A percentile compares a stretch with the other conserved stretches of the same genome.
phyloP scores from a whole-genome alignment of 1,140 invertebrate genomes.

The Drepana arcuata region DNA sequence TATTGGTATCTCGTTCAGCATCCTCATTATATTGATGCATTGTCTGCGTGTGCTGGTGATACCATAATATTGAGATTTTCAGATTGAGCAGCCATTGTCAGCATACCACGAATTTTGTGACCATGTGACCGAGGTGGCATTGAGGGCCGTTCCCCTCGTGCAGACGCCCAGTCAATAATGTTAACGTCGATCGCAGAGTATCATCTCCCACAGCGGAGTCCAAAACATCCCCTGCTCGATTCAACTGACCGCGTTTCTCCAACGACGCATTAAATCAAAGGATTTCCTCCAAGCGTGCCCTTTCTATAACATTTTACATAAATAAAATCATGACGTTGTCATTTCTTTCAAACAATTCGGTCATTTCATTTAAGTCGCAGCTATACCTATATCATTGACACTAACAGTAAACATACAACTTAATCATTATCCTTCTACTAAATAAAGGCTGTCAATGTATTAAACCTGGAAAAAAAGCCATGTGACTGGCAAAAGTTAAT shows the following conservation, averaged over 20 bases:
- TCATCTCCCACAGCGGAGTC: slow-evolving; percentile 25
- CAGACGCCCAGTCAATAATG: not conserved
- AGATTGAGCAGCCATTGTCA: slow-evolving; percentile 3
- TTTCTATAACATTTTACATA: slow-evolving; percentile 70
- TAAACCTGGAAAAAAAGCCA: slow-evolving; percentile 41
- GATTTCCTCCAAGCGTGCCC: slow-evolving; percentile 63
- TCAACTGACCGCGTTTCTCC: slow-evolving; percentile 46
- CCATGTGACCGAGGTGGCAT: slow-evolving; percentile 2
- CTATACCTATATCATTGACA: slow-evolving; percentile 31
- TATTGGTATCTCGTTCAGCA: too few species aligned
- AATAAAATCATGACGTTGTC: slow-evolving; percentile 45
- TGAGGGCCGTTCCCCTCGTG: not conserved
- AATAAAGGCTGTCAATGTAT: slow-evolving; percentile 12
- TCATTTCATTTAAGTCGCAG: slow-evolving; percentile 26
- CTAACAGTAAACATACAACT: slow-evolving; percentile 31
- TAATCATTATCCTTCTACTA: too few species aligned
- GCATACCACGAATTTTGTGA: slow-evolving; percentile 9
- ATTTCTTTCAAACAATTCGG: slow-evolving; percentile 15
- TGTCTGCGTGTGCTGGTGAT: not conserved
- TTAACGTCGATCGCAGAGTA: slow-evolving; percentile 4
- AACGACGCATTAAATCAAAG: slow-evolving; percentile 57
- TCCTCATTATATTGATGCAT: too few species aligned
- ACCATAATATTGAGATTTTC: too few species aligned
- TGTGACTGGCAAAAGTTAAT: slow-evolving; percentile 31
- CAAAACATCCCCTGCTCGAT: slow-evolving; percentile 23